Evolutionary conservation across 2,888 invertebrate genomes (phyloP).

Genomic region (Teleogryllus oceanicus): DNA sequence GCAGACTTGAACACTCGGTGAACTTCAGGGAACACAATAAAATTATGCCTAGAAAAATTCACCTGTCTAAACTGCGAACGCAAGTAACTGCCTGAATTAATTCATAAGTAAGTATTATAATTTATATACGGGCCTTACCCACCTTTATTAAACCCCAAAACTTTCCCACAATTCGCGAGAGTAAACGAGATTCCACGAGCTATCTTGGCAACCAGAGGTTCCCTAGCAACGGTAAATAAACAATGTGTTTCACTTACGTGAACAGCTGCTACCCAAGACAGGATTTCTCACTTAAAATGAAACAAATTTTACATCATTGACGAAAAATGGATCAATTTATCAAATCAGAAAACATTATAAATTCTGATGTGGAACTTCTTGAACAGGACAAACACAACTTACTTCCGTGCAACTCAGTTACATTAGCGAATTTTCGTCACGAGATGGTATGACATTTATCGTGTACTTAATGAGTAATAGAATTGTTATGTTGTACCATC

Average conservation of each 20-base stretch:
- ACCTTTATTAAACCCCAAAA: conserved; percentile 27
- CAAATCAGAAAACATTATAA: not conserved
- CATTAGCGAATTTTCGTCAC: too few species aligned
- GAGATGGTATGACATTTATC: too few species aligned
- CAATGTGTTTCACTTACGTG: not conserved
- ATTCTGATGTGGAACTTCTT: too few species aligned
- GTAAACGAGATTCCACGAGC: conserved; percentile 28
- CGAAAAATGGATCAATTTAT: not conserved
- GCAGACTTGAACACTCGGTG: not conserved
- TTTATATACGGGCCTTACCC: conserved; percentile 30
- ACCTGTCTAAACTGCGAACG: not conserved
- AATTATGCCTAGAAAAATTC: not conserved
- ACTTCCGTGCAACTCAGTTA: too few species aligned
- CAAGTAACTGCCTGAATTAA: not conserved
- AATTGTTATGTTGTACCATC: too few species aligned
- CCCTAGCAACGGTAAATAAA: conserved; percentile 29
- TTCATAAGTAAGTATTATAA: not conserved
- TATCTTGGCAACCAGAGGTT: conserved; percentile 23
- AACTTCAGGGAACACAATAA: not conserved
- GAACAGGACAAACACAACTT: too few species aligned
- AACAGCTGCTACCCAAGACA: too few species aligned
- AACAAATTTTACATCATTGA: too few species aligned
- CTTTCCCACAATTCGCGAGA: conserved; percentile 26
- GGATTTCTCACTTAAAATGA: too few species aligned
- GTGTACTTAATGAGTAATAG: too few species aligned